These are phyloP conservation scores for Ochotona curzoniae DNA, from an alignment of 2,113 vertebrate genomes.

Conservation along the genomic window DNA sequence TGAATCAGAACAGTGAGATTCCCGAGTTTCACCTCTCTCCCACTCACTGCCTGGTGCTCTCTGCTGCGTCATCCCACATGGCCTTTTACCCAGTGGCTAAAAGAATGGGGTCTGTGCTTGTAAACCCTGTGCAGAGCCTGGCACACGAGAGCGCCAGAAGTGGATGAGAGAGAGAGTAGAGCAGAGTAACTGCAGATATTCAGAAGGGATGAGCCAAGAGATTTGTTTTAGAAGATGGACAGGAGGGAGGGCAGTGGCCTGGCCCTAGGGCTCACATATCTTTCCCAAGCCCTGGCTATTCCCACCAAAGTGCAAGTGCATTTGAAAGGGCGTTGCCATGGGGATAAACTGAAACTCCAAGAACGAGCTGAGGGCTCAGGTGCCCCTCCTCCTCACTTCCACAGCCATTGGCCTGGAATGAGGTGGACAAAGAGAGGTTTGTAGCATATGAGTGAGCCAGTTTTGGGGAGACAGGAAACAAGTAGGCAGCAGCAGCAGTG, in stretches of 20 bases:
- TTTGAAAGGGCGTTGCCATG: not conserved
- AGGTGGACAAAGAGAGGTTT: not conserved
- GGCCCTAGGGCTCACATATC: not conserved
- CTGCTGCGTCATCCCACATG: not conserved
- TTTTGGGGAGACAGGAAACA: constrained; percentile 2
- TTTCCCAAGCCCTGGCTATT: not conserved
- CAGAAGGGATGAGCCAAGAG: not conserved
- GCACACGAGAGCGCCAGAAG: not conserved
- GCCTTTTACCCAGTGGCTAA: not conserved
- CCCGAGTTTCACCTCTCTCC: not conserved
- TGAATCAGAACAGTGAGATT: not conserved
- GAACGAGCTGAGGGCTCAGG: not conserved
- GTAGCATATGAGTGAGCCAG: not conserved
- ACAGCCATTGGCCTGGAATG: not conserved
- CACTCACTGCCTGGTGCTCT: not conserved
- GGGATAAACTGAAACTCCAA: not conserved
- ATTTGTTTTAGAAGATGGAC: not conserved
- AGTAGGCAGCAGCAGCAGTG: not conserved
- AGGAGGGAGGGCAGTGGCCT: not conserved
- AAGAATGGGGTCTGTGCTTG: not conserved
- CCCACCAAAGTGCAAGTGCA: not conserved
- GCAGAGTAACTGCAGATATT: not conserved
- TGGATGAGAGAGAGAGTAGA: not conserved
- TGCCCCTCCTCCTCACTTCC: not conserved
- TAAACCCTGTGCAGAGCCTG: not conserved